These are phyloP conservation scores for Nephila pilipes DNA, from an alignment of 1,140 invertebrate species.

Conservation along the genomic window DNA sequence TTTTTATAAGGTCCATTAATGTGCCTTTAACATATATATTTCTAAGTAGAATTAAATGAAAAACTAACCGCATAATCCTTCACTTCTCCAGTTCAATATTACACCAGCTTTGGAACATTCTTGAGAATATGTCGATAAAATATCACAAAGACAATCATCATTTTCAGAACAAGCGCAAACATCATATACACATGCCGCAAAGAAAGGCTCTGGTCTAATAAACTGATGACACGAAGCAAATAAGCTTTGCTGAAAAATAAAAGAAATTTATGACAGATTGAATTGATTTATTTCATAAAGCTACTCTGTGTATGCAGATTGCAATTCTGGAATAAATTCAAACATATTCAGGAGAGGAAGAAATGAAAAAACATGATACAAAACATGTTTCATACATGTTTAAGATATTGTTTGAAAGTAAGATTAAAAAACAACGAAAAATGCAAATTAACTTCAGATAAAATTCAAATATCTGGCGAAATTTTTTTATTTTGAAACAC, in stretches of 20 bases:
- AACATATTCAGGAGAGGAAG: too few relatives aligned
- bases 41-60: not conserved
- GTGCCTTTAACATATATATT: not conserved
- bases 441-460: too few relatives aligned
- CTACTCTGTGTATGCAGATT: too few relatives aligned
- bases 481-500: too few relatives aligned
- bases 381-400: too few relatives aligned
- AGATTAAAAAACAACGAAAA: too few relatives aligned
- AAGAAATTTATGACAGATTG: not conserved
- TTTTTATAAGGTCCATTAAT: too few relatives aligned
- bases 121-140: constrained; percentile 92
- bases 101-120: constrained; percentile 89
- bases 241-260: constrained; percentile 50
- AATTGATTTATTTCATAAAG: too few relatives aligned
- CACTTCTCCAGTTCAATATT: constrained; percentile 77
- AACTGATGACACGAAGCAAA: constrained; percentile 71
- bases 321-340: too few relatives aligned
- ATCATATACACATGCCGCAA: constrained; percentile 89
- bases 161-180: constrained; percentile 93
- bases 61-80: constrained; percentile 73
- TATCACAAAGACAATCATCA: constrained; percentile 92
- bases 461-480: too few relatives aligned
- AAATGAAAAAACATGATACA: too few relatives aligned
- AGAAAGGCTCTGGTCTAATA: constrained; percentile 69
- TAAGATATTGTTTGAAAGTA: too few relatives aligned